A percentile compares a stretch with the other conserved stretches of the same genome.
Evolutionary conservation across 1,140 invertebrate genomes (phyloP).

Genomic region (Brachionus calyciflorus): DNA sequence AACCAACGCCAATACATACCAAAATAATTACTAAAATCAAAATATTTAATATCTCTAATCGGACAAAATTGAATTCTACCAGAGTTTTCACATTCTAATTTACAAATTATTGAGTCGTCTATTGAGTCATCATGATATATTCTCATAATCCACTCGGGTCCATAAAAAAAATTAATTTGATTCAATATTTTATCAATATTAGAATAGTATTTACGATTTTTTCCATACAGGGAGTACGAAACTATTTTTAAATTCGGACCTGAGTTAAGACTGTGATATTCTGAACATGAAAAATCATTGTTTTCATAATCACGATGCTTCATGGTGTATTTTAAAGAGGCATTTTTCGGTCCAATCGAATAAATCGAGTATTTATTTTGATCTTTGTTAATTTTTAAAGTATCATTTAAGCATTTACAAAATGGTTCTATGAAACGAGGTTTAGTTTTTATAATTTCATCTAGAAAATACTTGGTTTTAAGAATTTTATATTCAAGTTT

Average conservation of each 20-base stretch:
- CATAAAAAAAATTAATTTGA: constrained; percentile 17
- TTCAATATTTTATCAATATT: neutral
- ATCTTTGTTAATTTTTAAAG: too few relatives aligned
- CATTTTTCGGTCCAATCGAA: neutral
- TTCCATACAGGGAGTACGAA: constrained; percentile 34
- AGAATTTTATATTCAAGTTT: too few relatives aligned
- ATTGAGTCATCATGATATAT: constrained; percentile 36
- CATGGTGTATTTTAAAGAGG: neutral
- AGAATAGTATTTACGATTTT: constrained; percentile 10
- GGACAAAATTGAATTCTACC: constrained; percentile 6
- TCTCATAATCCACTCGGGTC: constrained; percentile 21
- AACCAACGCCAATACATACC: constrained; percentile 43
- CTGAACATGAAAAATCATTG: neutral
- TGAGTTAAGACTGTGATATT: constrained; percentile 2
- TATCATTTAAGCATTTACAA: too few relatives aligned
- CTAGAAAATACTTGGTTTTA: too few relatives aligned
- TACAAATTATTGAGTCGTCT: constrained; percentile 28
- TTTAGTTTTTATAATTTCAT: too few relatives aligned
- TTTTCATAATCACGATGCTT: neutral
- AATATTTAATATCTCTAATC: neutral
- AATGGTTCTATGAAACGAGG: too few relatives aligned
- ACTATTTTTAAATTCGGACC: constrained; percentile 22
- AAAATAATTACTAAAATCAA: neutral
- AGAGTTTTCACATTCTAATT: neutral
- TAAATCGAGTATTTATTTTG: constrained; percentile 26